A percentile compares a stretch with the other conserved stretches of the same genome.
Conservation (phyloP, 2,797 vertebrate genomes). For the Mormyrus proboscirostris region DNA sequence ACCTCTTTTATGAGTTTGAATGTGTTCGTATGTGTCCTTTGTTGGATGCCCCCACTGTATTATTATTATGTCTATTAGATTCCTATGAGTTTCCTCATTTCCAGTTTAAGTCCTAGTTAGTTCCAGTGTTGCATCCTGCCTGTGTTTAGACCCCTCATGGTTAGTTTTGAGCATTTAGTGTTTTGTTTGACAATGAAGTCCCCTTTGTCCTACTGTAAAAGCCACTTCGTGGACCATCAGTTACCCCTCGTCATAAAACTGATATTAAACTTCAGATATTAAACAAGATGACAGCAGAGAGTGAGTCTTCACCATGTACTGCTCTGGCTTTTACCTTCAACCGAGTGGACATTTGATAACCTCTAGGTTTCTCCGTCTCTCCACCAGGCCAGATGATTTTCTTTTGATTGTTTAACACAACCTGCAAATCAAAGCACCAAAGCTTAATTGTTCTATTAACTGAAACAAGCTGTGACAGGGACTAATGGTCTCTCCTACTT, state of each 20-base stretch:
- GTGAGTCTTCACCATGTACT: background rate
- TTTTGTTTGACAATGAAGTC: background rate
- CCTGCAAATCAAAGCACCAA: slow-evolving; percentile 53
- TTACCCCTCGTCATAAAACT: background rate
- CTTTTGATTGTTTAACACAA: slow-evolving; percentile 82
- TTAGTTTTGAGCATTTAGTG: background rate
- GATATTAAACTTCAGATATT: background rate
- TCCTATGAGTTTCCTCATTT: background rate
- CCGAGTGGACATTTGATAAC: slow-evolving; percentile 95
- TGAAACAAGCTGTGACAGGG: background rate
- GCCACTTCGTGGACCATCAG: background rate
- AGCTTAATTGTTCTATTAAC: background rate
- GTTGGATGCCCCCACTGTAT: background rate
- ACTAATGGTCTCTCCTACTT: background rate
- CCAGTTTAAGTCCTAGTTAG: background rate
- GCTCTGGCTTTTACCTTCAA: slow-evolving; percentile 72
- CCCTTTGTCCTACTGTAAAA: background rate
- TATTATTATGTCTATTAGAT: background rate
- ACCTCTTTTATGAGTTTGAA: background rate
- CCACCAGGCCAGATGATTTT: slow-evolving; percentile 98
- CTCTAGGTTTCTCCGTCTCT: slow-evolving; percentile 88
- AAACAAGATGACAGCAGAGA: background rate
- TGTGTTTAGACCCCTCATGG: background rate
- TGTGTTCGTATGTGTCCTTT: background rate
- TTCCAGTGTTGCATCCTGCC: background rate